A percentile compares a stretch with the other conserved stretches of the same genome.
phyloP scores from a whole-genome alignment of 2,797 vertebrate species.

The Otolemur crassicaudatus region DNA sequence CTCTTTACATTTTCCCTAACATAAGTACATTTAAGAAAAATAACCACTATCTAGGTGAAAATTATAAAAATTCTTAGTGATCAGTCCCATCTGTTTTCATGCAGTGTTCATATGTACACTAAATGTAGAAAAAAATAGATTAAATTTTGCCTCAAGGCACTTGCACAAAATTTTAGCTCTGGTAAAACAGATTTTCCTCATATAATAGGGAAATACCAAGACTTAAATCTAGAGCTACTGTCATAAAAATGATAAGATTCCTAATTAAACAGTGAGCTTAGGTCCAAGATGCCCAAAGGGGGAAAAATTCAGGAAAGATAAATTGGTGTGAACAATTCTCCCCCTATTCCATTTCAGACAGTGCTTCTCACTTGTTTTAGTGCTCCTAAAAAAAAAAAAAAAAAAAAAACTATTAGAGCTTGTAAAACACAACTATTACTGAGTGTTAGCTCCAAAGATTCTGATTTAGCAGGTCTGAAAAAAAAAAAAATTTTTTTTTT shows the following conservation, averaged over 20 bases:
- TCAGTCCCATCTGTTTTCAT: conserved; percentile 36
- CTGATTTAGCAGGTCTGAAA: conserved; percentile 6
- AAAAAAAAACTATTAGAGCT: neutral
- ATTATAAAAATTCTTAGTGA: conserved; percentile 30
- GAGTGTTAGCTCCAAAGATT: neutral
- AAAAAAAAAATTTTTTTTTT: too few relatives aligned
- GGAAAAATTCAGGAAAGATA: neutral
- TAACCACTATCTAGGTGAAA: neutral
- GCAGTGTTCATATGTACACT: neutral
- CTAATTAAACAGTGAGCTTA: conserved; percentile 51
- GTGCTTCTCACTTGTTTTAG: neutral
- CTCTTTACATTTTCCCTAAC: conserved; percentile 37
- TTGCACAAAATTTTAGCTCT: conserved; percentile 57
- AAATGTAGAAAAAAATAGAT: conserved; percentile 1
- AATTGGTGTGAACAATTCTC: conserved; percentile 48
- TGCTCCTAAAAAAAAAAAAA: neutral
- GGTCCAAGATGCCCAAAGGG: neutral
- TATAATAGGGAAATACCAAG: conserved; percentile 18
- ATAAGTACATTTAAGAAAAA: conserved; percentile 60
- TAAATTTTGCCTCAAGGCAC: conserved; percentile 45
- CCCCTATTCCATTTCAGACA: conserved; percentile 20
- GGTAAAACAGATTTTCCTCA: neutral
- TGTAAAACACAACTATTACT: conserved; percentile 48
- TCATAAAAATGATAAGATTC: conserved; percentile 55
- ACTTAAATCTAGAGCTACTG: conserved; percentile 19